These are phyloP conservation scores for Entomobrya multifasciata DNA, from an alignment of 2,888 invertebrate genomes.

Conservation along the genomic window DNA sequence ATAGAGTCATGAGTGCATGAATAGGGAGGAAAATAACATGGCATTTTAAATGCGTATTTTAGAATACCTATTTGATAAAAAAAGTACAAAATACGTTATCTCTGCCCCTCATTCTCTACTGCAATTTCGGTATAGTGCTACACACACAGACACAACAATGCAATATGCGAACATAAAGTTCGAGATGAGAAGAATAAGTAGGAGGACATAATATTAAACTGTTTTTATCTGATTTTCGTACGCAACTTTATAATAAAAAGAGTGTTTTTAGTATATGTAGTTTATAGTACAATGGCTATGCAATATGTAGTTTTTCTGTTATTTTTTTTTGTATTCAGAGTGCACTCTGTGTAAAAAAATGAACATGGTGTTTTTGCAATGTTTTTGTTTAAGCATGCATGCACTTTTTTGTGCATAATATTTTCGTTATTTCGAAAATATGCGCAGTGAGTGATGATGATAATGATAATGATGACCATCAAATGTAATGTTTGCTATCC, in stretches of 20 bases:
- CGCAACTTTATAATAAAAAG: not conserved
- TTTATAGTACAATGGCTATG: not conserved
- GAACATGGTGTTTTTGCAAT: not conserved
- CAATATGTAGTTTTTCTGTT: no score
- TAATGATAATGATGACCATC: slow-evolving; percentile 36
- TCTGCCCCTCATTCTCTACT: not conserved
- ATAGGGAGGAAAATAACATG: slow-evolving; percentile 42
- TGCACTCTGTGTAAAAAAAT: not conserved
- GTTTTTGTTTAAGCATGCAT: not conserved
- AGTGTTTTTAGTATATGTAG: no score
- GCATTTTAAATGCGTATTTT: not conserved
- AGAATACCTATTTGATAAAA: not conserved
- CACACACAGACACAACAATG: slow-evolving; percentile 13
- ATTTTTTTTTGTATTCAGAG: not conserved
- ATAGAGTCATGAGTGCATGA: slow-evolving; percentile 56
- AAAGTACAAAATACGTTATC: not conserved
- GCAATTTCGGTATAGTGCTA: not conserved
- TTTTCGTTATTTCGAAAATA: slow-evolving; percentile 10
- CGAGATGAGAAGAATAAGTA: no score
- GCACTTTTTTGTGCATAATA: slow-evolving; percentile 20
- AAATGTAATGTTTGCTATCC: no score
- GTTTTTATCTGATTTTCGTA: not conserved
- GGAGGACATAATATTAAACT: slow-evolving; percentile 35
- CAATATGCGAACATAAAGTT: not conserved
- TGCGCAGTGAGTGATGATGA: not conserved